Evolutionary conservation across 1,140 invertebrate genomes (phyloP), one percentile per base, ranked within the genome.

Genomic region (Cotesia typhae): DNA sequence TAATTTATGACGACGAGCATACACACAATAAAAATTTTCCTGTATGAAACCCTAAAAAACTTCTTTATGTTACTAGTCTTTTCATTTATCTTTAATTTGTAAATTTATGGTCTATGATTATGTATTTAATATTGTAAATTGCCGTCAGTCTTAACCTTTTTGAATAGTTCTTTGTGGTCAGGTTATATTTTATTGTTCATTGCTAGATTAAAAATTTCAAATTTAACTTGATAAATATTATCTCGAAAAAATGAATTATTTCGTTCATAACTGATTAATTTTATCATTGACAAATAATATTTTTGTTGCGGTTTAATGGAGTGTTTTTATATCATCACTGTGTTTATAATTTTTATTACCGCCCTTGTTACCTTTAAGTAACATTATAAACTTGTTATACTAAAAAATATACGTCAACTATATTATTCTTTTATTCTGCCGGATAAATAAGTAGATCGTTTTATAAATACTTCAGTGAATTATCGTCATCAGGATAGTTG

Each of bases 281-380:
- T 47, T 47, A 47, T 9, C 63, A 14, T 37, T n/a, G 66, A 67
- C 20, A 14, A 17, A 47, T 60, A 41, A 63, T 65, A 59, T 66
- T 68, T 65, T 63, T 28, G 28, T 71, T 72, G 55, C 67, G 67
- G 70, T 73, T 74, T 74, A 74, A 76, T 76, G 76, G 77, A 73
- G 73, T 52, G 52, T 38, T 47, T 59, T 51, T 61, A 69, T 64
- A 35, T 36, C 10, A 66, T 47, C 71, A 63, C 71, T 74, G 74
- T 20, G 17, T 7, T 61, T 35, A 53, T 70, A 53, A 35, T 71
- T 64, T 51, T 14, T 51, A 63, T 53, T 52, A 55, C 28, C 52
- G 37, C 51, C 37, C 53, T 57, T 17, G 36, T 51, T 59, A 52
- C 47, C 5, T 61, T 38, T 47, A 47, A 14, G 57, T 57, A 65